These are phyloP conservation scores for Nematolebias whitei DNA, from an alignment of 2,113 vertebrate genomes.

Conservation along the genomic window DNA sequence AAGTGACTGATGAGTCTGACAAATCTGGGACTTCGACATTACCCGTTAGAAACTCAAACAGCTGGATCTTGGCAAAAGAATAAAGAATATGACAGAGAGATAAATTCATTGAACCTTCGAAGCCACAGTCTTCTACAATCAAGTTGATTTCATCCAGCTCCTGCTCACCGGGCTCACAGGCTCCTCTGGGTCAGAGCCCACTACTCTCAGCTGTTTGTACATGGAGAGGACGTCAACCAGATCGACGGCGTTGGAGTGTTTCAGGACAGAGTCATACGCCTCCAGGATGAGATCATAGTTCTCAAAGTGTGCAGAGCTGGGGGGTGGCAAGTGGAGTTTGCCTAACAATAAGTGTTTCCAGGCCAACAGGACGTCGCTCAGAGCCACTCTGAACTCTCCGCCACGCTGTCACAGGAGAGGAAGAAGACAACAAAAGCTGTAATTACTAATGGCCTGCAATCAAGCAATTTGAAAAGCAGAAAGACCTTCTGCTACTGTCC, in stretches of 20 bases:
- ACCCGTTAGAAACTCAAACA: conserved; percentile 86
- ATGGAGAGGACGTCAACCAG: conserved; percentile 86
- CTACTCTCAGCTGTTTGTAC: conserved; percentile 72
- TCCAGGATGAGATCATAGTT: conserved; percentile 83
- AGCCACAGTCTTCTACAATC: conserved; percentile 18
- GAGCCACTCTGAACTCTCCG: conserved; percentile 86
- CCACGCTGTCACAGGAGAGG: conserved; percentile 74
- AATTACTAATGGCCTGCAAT: conserved; percentile 57
- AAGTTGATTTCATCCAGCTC: conserved; percentile 30
- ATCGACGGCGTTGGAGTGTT: conserved; percentile 88
- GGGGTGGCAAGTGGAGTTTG: conserved; percentile 83
- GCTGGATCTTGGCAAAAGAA: conserved; percentile 77
- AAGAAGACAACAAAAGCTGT: conserved; percentile 50
- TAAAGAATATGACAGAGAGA: conserved; percentile 19
- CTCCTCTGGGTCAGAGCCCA: conserved; percentile 73
- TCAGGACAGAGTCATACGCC: conserved; percentile 86
- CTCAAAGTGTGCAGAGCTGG: conserved; percentile 73
- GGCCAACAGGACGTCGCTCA: conserved; percentile 88
- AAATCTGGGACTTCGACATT: conserved; percentile 44
- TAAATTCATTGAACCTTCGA: conserved; percentile 8
- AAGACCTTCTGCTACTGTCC: conserved; percentile 18
- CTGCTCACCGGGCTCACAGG: conserved; percentile 84
- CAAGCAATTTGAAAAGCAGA: conserved; percentile 51
- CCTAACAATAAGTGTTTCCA: conserved; percentile 90
- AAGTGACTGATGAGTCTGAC: conserved; percentile 47